Conservation (phyloP, 37 sponge, comb jelly and placozoan species). For the Spongilla lacustris region DNA sequence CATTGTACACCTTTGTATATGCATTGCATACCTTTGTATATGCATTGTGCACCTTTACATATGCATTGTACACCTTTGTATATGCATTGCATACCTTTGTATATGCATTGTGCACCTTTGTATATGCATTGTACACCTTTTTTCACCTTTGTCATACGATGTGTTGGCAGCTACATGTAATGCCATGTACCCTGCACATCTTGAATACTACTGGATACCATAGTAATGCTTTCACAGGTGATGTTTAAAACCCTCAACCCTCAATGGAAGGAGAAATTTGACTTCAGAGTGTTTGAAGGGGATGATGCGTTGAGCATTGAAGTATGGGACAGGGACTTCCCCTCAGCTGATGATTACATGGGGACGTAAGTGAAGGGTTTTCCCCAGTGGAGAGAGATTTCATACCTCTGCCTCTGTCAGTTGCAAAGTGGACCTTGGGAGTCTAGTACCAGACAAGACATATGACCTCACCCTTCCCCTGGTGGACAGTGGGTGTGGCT, state of each 20-base stretch:
- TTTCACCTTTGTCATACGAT: no score
- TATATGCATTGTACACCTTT: no score
- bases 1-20: no score
- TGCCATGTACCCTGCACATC: no score
- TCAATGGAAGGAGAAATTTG: conserved; percentile 90
- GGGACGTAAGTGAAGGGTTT: conserved; percentile 83
- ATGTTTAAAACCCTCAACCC: conserved; percentile 75
- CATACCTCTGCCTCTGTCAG: conserved; percentile 16
- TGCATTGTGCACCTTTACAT: no score
- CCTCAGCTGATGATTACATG: conserved; percentile 83
- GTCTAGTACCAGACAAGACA: conserved; percentile 36
- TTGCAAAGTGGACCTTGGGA: conserved; percentile 49
- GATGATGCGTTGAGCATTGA: conserved; percentile 73
- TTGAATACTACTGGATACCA: no score
- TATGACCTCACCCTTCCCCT: conserved; percentile 58
- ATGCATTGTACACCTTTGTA: no score
- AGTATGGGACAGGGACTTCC: conserved; percentile 87
- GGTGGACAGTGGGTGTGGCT: conserved; percentile 32
- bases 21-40: no score
- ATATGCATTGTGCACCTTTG: no score
- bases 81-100: no score
- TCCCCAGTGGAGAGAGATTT: background rate
- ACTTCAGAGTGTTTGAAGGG: conserved; percentile 80
- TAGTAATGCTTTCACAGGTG: conserved; percentile 53
- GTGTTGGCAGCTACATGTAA: no score